Percentiles rank a stretch among this genome's conserved stretches.
Conservation (phyloP, 1,140 invertebrate species). For the Choristoneura fumiferana region DNA sequence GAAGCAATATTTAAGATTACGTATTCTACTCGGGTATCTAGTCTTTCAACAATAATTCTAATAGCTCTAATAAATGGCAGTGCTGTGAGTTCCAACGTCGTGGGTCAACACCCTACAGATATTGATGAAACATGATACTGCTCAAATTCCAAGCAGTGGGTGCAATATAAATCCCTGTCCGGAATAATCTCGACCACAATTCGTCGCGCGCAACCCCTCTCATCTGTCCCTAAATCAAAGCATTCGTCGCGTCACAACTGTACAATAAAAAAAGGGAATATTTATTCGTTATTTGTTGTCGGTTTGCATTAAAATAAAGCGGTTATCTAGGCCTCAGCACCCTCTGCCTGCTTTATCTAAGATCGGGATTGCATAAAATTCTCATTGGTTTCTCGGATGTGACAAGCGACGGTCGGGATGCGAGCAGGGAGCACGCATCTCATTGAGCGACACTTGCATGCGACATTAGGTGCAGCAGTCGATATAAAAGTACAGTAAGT, state of each 20-base stretch:
- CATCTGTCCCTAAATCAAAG: constrained; percentile 67
- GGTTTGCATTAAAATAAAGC: constrained; percentile 71
- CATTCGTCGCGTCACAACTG: constrained; percentile 63
- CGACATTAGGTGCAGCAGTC: background rate
- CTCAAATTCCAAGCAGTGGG: constrained; percentile 48
- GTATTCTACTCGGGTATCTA: no score
- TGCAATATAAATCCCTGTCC: constrained; percentile 63
- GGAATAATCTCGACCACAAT: constrained; percentile 70
- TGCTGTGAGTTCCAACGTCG: constrained; percentile 21
- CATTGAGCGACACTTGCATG: constrained; percentile 37
- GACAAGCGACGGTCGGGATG: constrained; percentile 43
- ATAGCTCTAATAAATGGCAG: constrained; percentile 11
- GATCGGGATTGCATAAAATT: constrained; percentile 73
- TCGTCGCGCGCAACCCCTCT: constrained; percentile 59
- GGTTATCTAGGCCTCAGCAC: constrained; percentile 60
- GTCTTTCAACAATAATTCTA: constrained; percentile 4
- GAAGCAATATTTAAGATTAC: no score
- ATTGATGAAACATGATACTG: constrained; percentile 62
- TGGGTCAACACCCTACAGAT: constrained; percentile 45
- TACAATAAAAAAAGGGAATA: constrained; percentile 72
- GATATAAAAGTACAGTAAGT: background rate
- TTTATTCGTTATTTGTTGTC: constrained; percentile 76
- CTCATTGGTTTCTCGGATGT: constrained; percentile 63
- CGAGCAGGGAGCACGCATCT: constrained; percentile 48
- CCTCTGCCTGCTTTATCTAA: constrained; percentile 62